Evolutionary conservation across 2,888 invertebrate genomes (phyloP), one percentile per base, ranked within the genome.

Genomic region (Polydrusus cervinus): DNA sequence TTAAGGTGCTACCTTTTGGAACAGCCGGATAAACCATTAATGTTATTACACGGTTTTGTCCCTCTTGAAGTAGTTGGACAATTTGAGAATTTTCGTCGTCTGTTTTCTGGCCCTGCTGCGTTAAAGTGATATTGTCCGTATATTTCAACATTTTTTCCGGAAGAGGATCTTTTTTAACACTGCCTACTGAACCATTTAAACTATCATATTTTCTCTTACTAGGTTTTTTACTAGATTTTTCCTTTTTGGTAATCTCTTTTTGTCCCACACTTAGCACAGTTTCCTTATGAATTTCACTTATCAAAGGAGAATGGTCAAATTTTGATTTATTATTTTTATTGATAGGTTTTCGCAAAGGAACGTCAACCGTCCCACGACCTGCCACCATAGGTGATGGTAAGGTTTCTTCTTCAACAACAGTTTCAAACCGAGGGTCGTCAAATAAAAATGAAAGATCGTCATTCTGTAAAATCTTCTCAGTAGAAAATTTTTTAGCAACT

Each of bases 371-470:
- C 1, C 8, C 34, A 9, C 1, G 3, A 9, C 1, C 8, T 34
- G 3, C 8, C 8, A 7, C 8, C 3, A 10, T 34, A 34, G 3
- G 34, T 34, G 34, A 34, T 34, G 34, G 34, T 34, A 34, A 10
- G 10, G 10, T 34, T 34, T 34, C 47, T 13, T 25, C 53, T 38
- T 66, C 66, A 38, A 66, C 13, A 13, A 66, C 18, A 3, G 66
- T 66, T 53, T 71, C 71, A 53, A 71, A 71, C 13, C 71, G 49
- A 14, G 71, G 64, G 38, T 71, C 71, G 14, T 71, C 43, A 25
- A 71, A 71, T 20, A 71, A 64, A 64, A 71, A 71, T 25, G 64
- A 51, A 18, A 71, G 43, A 62, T 71, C 71, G 18, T 71, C 34
- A 43, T 71, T 64, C 10, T 68, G 11, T 38, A 57, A 13, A 25